Evolutionary conservation across 2,113 vertebrate species (phyloP).

Genomic region (Piprites chloris): DNA sequence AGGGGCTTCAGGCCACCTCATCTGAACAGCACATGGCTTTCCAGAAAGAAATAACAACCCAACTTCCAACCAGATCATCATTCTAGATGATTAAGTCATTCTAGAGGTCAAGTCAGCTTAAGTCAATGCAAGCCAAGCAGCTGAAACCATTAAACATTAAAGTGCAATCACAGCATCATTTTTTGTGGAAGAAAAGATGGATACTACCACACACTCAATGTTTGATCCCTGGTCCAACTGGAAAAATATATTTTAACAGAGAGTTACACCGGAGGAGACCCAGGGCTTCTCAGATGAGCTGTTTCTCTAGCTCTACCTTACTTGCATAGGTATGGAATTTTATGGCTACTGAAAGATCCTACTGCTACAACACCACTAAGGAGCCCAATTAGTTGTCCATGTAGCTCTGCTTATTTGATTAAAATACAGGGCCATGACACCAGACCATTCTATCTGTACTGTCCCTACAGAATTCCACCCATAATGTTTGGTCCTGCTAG

Average conservation of each 20-base stretch:
- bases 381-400: background rate
- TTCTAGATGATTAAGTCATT: background rate
- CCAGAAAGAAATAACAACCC: background rate
- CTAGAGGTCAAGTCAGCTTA: background rate
- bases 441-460: background rate
- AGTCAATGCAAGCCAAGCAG: background rate
- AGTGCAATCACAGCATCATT: background rate
- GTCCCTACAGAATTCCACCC: background rate
- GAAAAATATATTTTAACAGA: background rate
- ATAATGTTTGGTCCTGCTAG: background rate
- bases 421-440: background rate
- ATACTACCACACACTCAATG: background rate
- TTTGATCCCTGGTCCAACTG: background rate
- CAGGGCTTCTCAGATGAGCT: background rate
- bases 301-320: background rate
- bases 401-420: background rate
- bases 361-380: background rate
- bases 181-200: background rate
- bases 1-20: background rate
- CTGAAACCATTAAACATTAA: background rate
- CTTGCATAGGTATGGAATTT: background rate
- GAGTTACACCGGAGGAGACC: background rate
- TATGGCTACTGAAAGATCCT: background rate
- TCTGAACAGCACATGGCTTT: background rate
- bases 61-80: background rate